Conservation (phyloP, 2,888 invertebrate species). For the Thera obeliscata region DNA sequence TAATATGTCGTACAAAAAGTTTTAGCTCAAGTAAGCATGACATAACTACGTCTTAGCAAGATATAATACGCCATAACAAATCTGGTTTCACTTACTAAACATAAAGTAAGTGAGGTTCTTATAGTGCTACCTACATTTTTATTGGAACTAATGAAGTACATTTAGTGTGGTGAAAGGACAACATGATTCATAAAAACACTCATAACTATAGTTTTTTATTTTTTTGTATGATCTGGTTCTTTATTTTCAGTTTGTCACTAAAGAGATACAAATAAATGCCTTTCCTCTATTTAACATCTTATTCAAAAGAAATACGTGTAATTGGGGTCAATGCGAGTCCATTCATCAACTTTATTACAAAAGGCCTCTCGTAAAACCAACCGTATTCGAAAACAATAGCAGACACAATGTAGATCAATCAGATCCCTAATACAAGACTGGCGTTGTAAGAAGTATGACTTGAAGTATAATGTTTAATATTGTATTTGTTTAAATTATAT, state of each 20-base stretch:
- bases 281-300: background rate
- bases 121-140: too few relatives aligned
- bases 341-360: constrained; percentile 1
- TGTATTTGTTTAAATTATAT: background rate
- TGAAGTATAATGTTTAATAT: background rate
- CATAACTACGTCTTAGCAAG: background rate
- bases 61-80: background rate
- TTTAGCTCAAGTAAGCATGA: background rate
- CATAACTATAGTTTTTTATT: too few relatives aligned
- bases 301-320: background rate
- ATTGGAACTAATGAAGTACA: too few relatives aligned
- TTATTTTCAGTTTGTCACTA: too few relatives aligned
- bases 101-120: too few relatives aligned
- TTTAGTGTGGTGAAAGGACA: too few relatives aligned
- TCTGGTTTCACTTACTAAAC: background rate
- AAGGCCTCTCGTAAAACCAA: background rate
- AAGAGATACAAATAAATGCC: background rate
- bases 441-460: background rate
- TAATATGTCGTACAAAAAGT: too few relatives aligned
- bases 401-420: constrained; percentile 33
- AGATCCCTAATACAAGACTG: constrained; percentile 5
- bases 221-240: too few relatives aligned
- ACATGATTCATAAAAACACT: too few relatives aligned
- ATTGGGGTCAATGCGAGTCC: constrained; percentile 13
- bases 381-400: constrained; percentile 28